A percentile compares a stretch with the other conserved stretches of the same genome.
phyloP scores from a whole-genome alignment of 2,113 vertebrate species.

The Calyptomena viridis region DNA sequence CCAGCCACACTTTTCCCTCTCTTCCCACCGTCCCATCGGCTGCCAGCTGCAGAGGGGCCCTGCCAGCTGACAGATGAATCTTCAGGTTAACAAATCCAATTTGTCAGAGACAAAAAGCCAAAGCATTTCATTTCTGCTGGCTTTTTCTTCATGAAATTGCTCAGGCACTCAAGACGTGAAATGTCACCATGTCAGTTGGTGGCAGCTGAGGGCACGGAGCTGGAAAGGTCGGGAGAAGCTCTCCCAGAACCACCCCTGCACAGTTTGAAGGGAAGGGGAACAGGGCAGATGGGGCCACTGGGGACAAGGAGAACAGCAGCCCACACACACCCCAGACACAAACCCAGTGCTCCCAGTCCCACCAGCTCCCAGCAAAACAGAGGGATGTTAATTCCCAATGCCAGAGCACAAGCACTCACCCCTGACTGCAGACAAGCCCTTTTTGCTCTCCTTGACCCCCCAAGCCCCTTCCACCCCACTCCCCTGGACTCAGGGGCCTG shows the following conservation, averaged over 20 bases:
- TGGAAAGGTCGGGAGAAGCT: slow-evolving; percentile 1
- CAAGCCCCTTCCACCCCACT: background rate
- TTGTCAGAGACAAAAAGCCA: slow-evolving; percentile 22
- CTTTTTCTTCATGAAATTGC: background rate
- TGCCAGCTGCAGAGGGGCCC: background rate
- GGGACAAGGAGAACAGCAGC: background rate
- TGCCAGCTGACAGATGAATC: background rate
- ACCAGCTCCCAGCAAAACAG: background rate
- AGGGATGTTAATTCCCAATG: background rate
- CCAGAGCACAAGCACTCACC: background rate
- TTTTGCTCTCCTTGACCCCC: background rate
- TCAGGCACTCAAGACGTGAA: slow-evolving; percentile 14
- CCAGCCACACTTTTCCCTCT: background rate
- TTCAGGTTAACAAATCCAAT: slow-evolving; percentile 45
- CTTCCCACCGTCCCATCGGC: background rate
- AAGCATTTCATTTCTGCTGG: background rate
- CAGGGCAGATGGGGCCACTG: background rate
- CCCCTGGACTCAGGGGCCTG: no score
- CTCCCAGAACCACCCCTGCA: background rate
- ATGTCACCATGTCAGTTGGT: slow-evolving; percentile 18
- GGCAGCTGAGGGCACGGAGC: background rate
- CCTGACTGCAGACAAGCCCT: background rate
- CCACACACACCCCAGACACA: background rate
- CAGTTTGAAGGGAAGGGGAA: background rate
- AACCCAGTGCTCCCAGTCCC: background rate